Evolutionary conservation across 2,888 invertebrate genomes (phyloP).

Genomic region (Agrochola lota): DNA sequence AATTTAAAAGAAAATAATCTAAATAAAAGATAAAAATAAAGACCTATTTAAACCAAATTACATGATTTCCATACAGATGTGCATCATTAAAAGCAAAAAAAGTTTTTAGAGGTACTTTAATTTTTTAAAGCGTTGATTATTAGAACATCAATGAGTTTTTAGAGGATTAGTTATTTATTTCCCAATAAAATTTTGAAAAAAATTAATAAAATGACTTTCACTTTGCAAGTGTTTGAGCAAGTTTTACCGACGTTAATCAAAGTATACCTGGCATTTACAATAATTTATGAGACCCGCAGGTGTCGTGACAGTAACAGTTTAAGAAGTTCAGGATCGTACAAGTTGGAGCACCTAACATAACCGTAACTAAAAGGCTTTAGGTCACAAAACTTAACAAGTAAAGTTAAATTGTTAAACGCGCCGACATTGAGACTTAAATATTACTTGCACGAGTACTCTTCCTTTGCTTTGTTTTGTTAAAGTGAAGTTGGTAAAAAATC

Average conservation of each 20-base stretch:
- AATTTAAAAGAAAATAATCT: too few species aligned
- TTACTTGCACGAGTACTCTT: conserved; percentile 30
- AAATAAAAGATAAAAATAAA: too few species aligned
- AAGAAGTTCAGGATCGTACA: conserved; percentile 49
- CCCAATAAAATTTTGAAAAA: neutral
- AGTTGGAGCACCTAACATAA: conserved; percentile 48
- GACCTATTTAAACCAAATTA: too few species aligned
- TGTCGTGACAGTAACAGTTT: conserved; percentile 50
- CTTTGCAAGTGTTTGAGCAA: neutral
- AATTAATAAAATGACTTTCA: neutral
- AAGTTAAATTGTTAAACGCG: conserved; percentile 60
- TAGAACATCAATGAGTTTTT: too few species aligned
- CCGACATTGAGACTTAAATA: conserved; percentile 41
- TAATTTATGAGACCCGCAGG: conserved; percentile 40
- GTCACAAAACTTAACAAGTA: conserved; percentile 61
- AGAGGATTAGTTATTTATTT: too few species aligned
- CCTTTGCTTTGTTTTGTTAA: conserved; percentile 10
- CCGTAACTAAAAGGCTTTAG: conserved; percentile 55
- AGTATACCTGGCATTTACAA: conserved; percentile 22
- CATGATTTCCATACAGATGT: too few species aligned
- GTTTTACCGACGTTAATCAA: conserved; percentile 9
- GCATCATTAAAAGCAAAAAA: too few species aligned
- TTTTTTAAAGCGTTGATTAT: too few species aligned
- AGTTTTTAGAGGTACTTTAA: too few species aligned
- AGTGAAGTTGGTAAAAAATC: conserved; percentile 15